These are phyloP conservation scores for Isotomurus palustris DNA, from an alignment of 2,888 invertebrate species.

Conservation along the genomic window DNA sequence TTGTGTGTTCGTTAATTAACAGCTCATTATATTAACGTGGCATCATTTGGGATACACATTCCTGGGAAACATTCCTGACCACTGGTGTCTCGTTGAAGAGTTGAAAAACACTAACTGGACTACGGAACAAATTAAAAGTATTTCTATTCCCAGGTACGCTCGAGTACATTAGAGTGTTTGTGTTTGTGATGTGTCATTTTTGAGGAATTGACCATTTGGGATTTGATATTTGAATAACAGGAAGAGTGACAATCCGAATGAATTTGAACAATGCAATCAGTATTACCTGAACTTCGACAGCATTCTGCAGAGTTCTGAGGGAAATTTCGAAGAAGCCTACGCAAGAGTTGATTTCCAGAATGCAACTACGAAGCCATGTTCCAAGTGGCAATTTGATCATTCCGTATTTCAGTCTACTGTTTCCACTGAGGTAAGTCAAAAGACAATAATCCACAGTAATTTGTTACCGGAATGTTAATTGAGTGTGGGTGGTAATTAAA, in stretches of 20 bases:
- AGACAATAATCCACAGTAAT: background rate
- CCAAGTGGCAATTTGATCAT: slow-evolving; percentile 36
- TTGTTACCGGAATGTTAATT: background rate
- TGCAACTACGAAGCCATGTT: slow-evolving; percentile 19
- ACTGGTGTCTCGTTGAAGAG: slow-evolving; percentile 39
- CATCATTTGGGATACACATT: slow-evolving; percentile 43
- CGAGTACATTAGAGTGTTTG: background rate
- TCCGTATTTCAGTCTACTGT: slow-evolving; percentile 38
- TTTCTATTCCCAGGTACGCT: slow-evolving; percentile 42
- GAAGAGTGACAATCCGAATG: background rate
- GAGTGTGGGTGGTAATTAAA: slow-evolving; percentile 5
- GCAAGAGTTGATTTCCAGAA: slow-evolving; percentile 24
- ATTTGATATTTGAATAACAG: no score
- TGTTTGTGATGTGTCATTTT: no score
- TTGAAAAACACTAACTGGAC: slow-evolving; percentile 34
- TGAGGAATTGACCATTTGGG: no score
- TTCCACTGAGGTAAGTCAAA: slow-evolving; percentile 33
- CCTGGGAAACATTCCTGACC: slow-evolving; percentile 41
- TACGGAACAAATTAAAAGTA: slow-evolving; percentile 35
- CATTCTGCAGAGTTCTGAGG: slow-evolving; percentile 11
- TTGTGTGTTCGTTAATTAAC: slow-evolving; percentile 15
- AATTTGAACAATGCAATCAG: slow-evolving; percentile 32
- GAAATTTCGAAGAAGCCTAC: slow-evolving; percentile 34
- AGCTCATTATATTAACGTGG: slow-evolving; percentile 35
- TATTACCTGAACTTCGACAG: slow-evolving; percentile 37